These are phyloP conservation scores for Mormoops blainvillei DNA, from an alignment of 2,113 vertebrate genomes.

Conservation along the genomic window DNA sequence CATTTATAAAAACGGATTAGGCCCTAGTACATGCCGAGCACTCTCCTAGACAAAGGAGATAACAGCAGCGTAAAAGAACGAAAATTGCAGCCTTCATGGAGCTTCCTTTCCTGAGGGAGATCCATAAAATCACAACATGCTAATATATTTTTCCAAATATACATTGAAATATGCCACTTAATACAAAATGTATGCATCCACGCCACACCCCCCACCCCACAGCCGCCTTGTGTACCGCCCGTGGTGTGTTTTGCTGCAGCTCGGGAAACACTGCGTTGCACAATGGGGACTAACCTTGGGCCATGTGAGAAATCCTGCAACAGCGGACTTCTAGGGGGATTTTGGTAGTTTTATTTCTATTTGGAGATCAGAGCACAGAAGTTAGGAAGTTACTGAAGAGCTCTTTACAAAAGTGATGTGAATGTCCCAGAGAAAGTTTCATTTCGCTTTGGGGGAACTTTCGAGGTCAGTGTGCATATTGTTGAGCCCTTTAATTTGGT, in stretches of 20 bases:
- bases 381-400: not conserved
- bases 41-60: not conserved
- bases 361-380: slow-evolving; percentile 2
- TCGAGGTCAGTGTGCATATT: not conserved
- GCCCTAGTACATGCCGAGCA: not conserved
- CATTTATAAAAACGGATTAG: not conserved
- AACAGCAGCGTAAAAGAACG: not conserved
- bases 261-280: not conserved
- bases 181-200: not conserved
- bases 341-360: slow-evolving; percentile 37
- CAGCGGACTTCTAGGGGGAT: slow-evolving; percentile 29
- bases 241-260: not conserved
- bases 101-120: not conserved
- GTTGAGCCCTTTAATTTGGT: not conserved
- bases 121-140: not conserved
- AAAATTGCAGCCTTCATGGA: not conserved
- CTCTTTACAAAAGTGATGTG: not conserved
- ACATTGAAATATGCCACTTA: not conserved
- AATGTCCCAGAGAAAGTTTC: slow-evolving; percentile 9
- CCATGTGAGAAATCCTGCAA: not conserved
- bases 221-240: not conserved
- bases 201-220: accelerated
- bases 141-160: not conserved
- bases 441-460: slow-evolving; percentile 56
- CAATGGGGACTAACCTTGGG: not conserved